Base-by-base conservation (phyloP, 1,140 invertebrate species). In the Amyelois transitella region DNA sequence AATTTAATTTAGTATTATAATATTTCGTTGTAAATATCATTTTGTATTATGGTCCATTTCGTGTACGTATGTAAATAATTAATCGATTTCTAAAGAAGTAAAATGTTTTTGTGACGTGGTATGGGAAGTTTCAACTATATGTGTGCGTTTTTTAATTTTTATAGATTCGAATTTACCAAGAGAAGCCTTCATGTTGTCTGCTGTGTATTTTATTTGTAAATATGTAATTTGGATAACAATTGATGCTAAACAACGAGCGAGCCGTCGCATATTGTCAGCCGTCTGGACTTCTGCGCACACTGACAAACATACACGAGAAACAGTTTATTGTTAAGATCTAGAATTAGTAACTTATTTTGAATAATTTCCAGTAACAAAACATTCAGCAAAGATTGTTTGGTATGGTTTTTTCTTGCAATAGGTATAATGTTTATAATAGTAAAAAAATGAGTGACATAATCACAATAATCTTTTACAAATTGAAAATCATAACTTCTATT, bases 211-310 rank as follows among this genome's bases (percentile, higher is more conserved):
- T 62, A 75, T 81, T 79, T 87, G 79, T 85, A 84, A 81, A 83
- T 87, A 84, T 79, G 71, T 77, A 77, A 75, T 77, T 77, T 77
- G 72, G 68, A 69, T 75, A 75, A 82, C 78, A 69, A 81, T 83
- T 72, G 75, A 77, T 79, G 79, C 77, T 82, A 70, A 72, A 74
- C 77, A 80, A 82, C 75, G 76, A 76, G 77, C 75, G 77, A 77
- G 71, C 77, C 80, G 72, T 81, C 69, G 69, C 78, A 65, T 69
- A 60, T 59, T 72, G 72, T 72, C 69, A 77, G 79, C 75, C 75
- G 77, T 74, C 68, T 69, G 75, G 80, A 84, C 84, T 87, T 87
- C 84, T 87, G 84, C 79, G 77, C 81, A 83, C 75, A 81, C 69
- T 66, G 59, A 62, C 22, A 24, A 24, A 10, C 47, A 32, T 8